Evolutionary conservation across 2,797 vertebrate species (phyloP), one percentile per base, ranked within the genome.

Genomic region (Lepus oiostolus): DNA sequence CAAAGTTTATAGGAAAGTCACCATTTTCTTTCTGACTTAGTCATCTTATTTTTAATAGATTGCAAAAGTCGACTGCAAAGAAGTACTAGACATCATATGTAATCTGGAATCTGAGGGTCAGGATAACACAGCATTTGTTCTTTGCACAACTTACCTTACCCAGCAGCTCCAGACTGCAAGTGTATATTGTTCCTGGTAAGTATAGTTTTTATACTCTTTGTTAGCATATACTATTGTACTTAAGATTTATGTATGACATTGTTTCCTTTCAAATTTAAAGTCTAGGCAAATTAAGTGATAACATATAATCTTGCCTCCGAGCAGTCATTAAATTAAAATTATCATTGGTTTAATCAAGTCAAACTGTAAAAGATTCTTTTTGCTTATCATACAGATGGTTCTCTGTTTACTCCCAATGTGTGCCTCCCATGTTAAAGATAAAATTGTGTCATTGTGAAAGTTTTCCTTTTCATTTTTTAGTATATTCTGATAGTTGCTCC

Each of bases 111-210:
- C 99, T 0, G 99, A 99, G 95, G 99, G 99, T 35, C 99, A 99
- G 96, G 99, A 99, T 97, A 99, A 99, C 65, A 99, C 99, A 67
- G 99, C 99, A 8, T 99, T 99, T 98, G 99, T 99, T 97, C 99
- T 99, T 96, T 99, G 99, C 98, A 99, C 99, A 75, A 99, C 99
- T 0, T 99, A 99, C 96, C 99, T 99, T 97, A 99, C 99, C 74
- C 99, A 99, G 97, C 99, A 99, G 97, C 99, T 99, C 71, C 99
- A 99, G 97, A 99, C 99, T 97, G 99, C 99, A 98, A 99, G 97
- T 95, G 98, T 99, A 26, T 99, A 99, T 98, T 99, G 99, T 96
- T 99, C 99, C 92, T 99, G 99, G 99, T 99, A 98, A 98, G 99
- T 99, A 93, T 89, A 67, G 81, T 95, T 58, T 58, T 58, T 97